Conservation (phyloP, 2,113 vertebrate genomes). For the Stigmatopora nigra region DNA sequence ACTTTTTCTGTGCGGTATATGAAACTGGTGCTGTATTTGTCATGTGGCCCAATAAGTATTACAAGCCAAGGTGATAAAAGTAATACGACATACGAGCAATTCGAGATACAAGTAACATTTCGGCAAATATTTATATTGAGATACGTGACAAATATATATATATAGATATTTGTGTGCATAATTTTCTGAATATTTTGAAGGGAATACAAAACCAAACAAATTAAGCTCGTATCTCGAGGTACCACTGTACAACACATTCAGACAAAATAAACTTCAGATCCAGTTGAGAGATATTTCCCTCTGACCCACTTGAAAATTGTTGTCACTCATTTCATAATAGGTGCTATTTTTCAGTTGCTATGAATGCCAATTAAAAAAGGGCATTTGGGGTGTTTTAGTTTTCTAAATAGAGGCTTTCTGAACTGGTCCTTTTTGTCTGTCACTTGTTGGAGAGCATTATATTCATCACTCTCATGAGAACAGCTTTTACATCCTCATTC, state of each 20-base stretch:
- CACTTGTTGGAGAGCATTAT: slow-evolving; percentile 37
- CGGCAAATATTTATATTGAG: too few relatives aligned
- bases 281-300: not conserved
- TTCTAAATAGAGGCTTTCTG: slow-evolving; percentile 18
- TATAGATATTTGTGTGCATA: too few relatives aligned
- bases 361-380: not conserved
- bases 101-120: too few relatives aligned
- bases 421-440: slow-evolving; percentile 12
- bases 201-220: too few relatives aligned
- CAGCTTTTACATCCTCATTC: slow-evolving; percentile 31
- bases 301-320: not conserved
- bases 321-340: not conserved
- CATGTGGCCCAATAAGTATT: not conserved
- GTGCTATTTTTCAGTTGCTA: not conserved
- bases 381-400: not conserved
- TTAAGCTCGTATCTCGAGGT: too few relatives aligned
- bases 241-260: not conserved
- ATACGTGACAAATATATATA: too few relatives aligned
- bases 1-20: not conserved
- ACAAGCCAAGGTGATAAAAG: not conserved
- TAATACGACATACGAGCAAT: not conserved
- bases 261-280: not conserved
- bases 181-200: too few relatives aligned
- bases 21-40: not conserved
- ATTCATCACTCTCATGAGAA: slow-evolving; percentile 27